Evolutionary conservation across 37 sponge, comb jelly and placozoan species (phyloP).

Genomic region (Tethya wilhelma): DNA sequence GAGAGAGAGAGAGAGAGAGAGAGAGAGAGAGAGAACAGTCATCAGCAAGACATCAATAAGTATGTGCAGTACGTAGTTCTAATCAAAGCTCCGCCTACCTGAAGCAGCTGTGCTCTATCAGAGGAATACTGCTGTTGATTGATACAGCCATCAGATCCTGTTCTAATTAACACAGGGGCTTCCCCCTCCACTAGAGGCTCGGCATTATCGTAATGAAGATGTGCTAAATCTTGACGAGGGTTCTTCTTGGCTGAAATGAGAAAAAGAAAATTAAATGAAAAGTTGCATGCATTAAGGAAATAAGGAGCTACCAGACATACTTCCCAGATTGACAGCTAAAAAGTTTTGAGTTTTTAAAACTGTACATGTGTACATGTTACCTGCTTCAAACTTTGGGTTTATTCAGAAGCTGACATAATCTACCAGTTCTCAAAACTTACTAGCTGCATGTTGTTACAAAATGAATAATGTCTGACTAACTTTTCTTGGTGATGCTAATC

Average conservation of each 20-base stretch:
- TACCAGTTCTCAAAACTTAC: too few relatives aligned
- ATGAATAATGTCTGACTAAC: slow-evolving; percentile 18
- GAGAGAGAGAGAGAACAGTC: too few relatives aligned
- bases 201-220: slow-evolving; percentile 27
- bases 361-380: background rate
- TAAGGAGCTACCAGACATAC: too few relatives aligned
- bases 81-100: too few relatives aligned
- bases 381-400: too few relatives aligned
- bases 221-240: slow-evolving; percentile 42
- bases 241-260: slow-evolving; percentile 65
- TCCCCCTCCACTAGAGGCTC: slow-evolving; percentile 72
- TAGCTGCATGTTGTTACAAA: too few relatives aligned
- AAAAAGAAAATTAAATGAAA: too few relatives aligned
- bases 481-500: slow-evolving; percentile 71
- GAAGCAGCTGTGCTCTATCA: too few relatives aligned
- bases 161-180: slow-evolving; percentile 18
- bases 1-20: background rate
- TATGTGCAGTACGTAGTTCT: too few relatives aligned
- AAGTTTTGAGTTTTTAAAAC: background rate
- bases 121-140: slow-evolving; percentile 12
- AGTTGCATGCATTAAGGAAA: too few relatives aligned
- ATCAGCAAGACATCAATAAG: background rate
- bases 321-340: too few relatives aligned
- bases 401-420: too few relatives aligned
- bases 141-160: slow-evolving; percentile 61